phyloP scores from a whole-genome alignment of 2,888 invertebrate species.

The Dyspetes luteomarginatus region DNA sequence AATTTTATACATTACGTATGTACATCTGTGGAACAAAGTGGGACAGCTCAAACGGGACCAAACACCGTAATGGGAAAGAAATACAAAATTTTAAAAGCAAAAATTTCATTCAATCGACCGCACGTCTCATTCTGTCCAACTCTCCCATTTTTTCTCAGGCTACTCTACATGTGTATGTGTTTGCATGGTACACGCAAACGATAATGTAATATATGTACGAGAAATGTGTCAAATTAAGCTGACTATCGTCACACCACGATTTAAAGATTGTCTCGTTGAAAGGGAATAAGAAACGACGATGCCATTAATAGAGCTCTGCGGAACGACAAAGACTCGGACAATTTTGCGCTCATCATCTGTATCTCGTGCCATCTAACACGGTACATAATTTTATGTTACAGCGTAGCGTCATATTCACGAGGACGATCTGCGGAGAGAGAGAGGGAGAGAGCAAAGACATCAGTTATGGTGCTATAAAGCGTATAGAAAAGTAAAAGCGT shows the following conservation, averaged over 20 bases:
- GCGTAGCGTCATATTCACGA: constrained; percentile 10
- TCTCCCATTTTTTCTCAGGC: not conserved
- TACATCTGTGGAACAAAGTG: no score
- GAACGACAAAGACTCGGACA: not conserved
- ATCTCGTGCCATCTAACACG: not conserved
- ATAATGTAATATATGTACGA: not conserved
- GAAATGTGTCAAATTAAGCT: not conserved
- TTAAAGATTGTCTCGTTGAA: not conserved
- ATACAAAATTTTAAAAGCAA: not conserved
- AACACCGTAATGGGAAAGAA: not conserved
- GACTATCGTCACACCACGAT: not conserved
- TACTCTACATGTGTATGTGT: not conserved
- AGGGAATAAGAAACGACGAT: constrained; percentile 1
- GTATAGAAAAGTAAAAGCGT: constrained; percentile 67
- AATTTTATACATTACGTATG: no score
- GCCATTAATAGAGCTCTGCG: constrained; percentile 11
- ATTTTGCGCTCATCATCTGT: not conserved
- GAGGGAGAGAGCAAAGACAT: constrained; percentile 45
- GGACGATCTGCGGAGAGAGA: not conserved
- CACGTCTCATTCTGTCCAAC: not conserved
- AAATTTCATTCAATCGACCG: not conserved
- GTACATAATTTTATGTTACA: constrained; percentile 36
- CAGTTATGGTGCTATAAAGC: constrained; percentile 32
- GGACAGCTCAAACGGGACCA: not conserved
- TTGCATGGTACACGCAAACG: not conserved